These are phyloP conservation scores for Gari tellinella DNA, from an alignment of 2,888 invertebrate genomes.

Conservation along the genomic window DNA sequence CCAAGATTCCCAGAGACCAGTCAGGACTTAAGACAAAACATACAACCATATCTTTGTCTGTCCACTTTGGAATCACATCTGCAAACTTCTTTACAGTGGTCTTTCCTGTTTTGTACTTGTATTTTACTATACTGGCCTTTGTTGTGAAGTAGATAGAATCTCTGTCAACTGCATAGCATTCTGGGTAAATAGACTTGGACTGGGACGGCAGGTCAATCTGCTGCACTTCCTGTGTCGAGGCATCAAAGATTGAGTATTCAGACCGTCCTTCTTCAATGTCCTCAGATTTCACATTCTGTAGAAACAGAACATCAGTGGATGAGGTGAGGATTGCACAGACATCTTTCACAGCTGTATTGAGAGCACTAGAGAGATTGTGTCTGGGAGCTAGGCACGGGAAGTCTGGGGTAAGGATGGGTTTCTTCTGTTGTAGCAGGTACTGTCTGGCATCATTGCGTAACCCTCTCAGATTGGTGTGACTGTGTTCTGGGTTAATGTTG, in stretches of 20 bases:
- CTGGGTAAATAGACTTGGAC: background rate
- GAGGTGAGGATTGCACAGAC: slow-evolving; percentile 36
- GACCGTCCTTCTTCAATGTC: slow-evolving; percentile 27
- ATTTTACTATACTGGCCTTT: slow-evolving; percentile 21
- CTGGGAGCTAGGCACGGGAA: slow-evolving; percentile 71
- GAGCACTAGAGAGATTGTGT: slow-evolving; percentile 52
- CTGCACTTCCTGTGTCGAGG: slow-evolving; percentile 34
- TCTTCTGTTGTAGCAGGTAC: slow-evolving; percentile 52
- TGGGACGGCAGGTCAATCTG: slow-evolving; percentile 14
- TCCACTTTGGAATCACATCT: slow-evolving; percentile 31
- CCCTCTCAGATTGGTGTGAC: slow-evolving; percentile 49
- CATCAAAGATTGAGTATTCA: slow-evolving; percentile 44
- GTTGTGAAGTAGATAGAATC: slow-evolving; percentile 16
- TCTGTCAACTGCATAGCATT: slow-evolving; percentile 12
- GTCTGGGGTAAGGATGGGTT: slow-evolving; percentile 66
- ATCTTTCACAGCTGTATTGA: slow-evolving; percentile 41
- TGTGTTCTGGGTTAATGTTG: slow-evolving; percentile 47
- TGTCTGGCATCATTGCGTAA: slow-evolving; percentile 59
- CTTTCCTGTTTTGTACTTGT: slow-evolving; percentile 10
- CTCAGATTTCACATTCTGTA: slow-evolving; percentile 29
- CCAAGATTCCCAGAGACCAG: too few relatives aligned
- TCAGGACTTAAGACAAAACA: slow-evolving; percentile 8
- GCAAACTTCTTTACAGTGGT: slow-evolving; percentile 14
- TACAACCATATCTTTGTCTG: slow-evolving; percentile 4
- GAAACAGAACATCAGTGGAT: slow-evolving; percentile 42